Evolutionary conservation across 23 tunicate species (phyloP).

Genomic region (Halocynthia roretzi): DNA sequence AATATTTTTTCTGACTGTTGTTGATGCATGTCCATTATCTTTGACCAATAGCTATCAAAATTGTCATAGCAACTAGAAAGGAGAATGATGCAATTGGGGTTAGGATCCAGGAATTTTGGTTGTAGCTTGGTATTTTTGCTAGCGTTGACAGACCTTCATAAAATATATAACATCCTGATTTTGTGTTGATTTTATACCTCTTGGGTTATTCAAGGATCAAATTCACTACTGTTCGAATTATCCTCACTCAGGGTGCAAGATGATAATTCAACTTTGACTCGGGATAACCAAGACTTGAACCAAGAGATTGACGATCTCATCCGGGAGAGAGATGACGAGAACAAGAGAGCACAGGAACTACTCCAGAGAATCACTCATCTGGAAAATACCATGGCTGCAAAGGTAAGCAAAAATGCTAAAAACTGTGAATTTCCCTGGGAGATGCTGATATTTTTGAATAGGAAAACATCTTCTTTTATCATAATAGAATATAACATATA

Average conservation of each 20-base stretch:
- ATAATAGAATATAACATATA: neutral
- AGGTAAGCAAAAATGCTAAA: constrained; percentile 4
- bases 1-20: too few species aligned
- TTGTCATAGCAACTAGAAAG: too few species aligned
- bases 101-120: too few species aligned
- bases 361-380: constrained; percentile 24
- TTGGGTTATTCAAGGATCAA: too few species aligned
- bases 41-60: too few species aligned
- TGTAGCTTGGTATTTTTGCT: too few species aligned
- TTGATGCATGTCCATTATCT: too few species aligned
- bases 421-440: neutral
- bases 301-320: constrained; percentile 76
- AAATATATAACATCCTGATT: too few species aligned
- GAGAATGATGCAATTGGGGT: too few species aligned
- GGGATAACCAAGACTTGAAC: constrained; percentile 89
- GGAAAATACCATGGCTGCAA: constrained; percentile 61
- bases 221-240: neutral
- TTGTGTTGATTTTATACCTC: too few species aligned
- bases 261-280: constrained; percentile 73
- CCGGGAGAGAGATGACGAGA: constrained; percentile 67
- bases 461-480: neutral
- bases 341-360: constrained; percentile 46
- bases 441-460: neutral
- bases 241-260: constrained; percentile 59
- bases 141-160: too few species aligned